These are phyloP conservation scores for Drosophila pseudoananassae DNA, from an alignment of 1,140 invertebrate species.

Conservation along the genomic window DNA sequence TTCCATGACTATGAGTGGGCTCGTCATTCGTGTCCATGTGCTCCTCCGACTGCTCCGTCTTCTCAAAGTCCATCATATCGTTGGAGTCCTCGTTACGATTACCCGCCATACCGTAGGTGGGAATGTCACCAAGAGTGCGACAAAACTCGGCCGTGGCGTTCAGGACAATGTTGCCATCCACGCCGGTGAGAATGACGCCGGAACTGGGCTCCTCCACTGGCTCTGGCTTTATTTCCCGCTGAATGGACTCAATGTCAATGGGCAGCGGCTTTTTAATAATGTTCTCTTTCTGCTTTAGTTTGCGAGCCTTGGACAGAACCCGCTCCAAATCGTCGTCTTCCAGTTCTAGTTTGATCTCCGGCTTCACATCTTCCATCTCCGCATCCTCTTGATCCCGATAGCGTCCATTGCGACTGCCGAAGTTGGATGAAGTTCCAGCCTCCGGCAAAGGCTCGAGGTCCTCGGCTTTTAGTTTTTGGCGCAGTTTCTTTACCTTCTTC, in stretches of 20 bases:
- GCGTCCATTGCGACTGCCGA: conserved; percentile 85
- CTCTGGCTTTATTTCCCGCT: conserved; percentile 84
- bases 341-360: conserved; percentile 87
- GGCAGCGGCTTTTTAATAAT: conserved; percentile 83
- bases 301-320: conserved; percentile 90
- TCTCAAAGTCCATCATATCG: conserved; percentile 88
- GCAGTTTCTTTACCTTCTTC: conserved; percentile 90
- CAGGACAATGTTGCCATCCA: conserved; percentile 89
- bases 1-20: conserved; percentile 68
- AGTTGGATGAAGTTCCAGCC: conserved; percentile 82
- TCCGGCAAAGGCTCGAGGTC: conserved; percentile 84
- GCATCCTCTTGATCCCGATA: conserved; percentile 78
- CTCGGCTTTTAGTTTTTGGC: conserved; percentile 86
- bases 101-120: conserved; percentile 94
- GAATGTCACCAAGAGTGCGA: conserved; percentile 97
- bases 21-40: conserved; percentile 60
- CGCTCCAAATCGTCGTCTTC: conserved; percentile 89
- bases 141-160: conserved; percentile 99
- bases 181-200: conserved; percentile 31
- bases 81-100: conserved; percentile 94
- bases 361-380: conserved; percentile 84
- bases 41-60: conserved; percentile 61
- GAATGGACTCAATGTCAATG: conserved; percentile 83
- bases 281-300: conserved; percentile 87
- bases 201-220: conserved; percentile 68